phyloP scores from a whole-genome alignment of 2,888 invertebrate species.

The Furcula furcula region DNA sequence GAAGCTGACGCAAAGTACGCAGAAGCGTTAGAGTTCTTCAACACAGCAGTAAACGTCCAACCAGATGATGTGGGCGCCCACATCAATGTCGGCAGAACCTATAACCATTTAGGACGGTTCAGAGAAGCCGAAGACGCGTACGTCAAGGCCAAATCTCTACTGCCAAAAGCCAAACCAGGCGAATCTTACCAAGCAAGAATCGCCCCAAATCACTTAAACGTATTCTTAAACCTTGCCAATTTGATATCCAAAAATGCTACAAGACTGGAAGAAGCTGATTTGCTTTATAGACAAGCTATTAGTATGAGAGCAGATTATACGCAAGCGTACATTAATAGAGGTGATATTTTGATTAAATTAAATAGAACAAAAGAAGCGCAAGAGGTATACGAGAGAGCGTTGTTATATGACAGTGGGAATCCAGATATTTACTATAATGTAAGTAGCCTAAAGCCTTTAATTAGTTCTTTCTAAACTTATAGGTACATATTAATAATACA shows the following conservation, averaged over 20 bases:
- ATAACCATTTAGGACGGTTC: constrained; percentile 90
- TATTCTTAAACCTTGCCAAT: constrained; percentile 97
- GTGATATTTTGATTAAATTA: constrained; percentile 96
- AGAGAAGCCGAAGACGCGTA: constrained; percentile 96
- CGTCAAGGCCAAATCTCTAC: constrained; percentile 91
- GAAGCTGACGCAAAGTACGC: constrained; percentile 86
- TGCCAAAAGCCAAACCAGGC: constrained; percentile 95
- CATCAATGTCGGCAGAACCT: constrained; percentile 97
- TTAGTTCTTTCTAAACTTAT: no score
- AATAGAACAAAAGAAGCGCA: constrained; percentile 97
- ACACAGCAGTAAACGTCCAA: constrained; percentile 95
- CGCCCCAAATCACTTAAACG: constrained; percentile 97
- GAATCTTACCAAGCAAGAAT: constrained; percentile 97
- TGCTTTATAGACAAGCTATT: constrained; percentile 96
- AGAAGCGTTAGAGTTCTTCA: constrained; percentile 95
- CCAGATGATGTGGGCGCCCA: constrained; percentile 98
- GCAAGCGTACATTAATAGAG: constrained; percentile 98
- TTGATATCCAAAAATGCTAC: constrained; percentile 96
- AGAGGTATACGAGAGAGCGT: constrained; percentile 95
- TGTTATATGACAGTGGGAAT: constrained; percentile 95
- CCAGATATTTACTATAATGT: constrained; percentile 97
- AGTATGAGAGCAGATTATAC: constrained; percentile 98
- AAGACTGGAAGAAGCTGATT: constrained; percentile 95
- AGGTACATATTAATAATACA: no score
- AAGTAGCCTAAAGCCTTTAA: no score